Base-by-base conservation (phyloP, 37 sponge, comb jelly and placozoan genomes). In the Corticium candelabrum region DNA sequence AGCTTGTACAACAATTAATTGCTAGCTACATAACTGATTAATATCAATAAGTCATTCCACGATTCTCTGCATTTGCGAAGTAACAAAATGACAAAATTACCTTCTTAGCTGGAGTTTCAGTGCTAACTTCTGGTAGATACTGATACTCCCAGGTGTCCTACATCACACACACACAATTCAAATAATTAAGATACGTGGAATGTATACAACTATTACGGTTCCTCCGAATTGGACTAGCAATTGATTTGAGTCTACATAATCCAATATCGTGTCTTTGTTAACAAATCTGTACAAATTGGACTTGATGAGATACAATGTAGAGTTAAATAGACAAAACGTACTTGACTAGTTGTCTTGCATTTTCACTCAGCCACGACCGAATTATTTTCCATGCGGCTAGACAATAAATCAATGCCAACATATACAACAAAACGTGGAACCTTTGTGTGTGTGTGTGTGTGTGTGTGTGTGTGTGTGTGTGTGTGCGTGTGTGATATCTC, bases 301-400 rank as follows among this genome's bases (percentile, higher is more conserved):
- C 3, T 21, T 40, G 5, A 4, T 5, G 7, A 35, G 27, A 7
- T 15, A 4, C 37, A 21, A 36, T 37, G 29, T 76, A 76, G 34
- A 31, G 3, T 40, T 3, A 79, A 21, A 4, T 37, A 41, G 3
- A 27, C 82, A 27, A 37, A 0, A 76, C 90, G 40, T 38, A 92
- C 93, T 86, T 92, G 36, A 92, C 82, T 84, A 84, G 87, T 35
- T 40, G 39, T 3, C 67, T 50, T 39, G 84, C 93, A 2, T 74
- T 68, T 67, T 88, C 89, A 62, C 82, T 77, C 39, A 92, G 77
- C 93, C 89, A 88, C n/a, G 82, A 43, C 68, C 85, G 85, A 29
- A 92, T 80, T 37, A 92, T 86, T 74, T 80, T 86, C 93, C 93
- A 92, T 3, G 89, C 90, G 88, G 93, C 93, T 92, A 39, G 33